These are phyloP conservation scores for Poeciliopsis gracilis DNA, from an alignment of 2,797 vertebrate species.

Conservation along the genomic window DNA sequence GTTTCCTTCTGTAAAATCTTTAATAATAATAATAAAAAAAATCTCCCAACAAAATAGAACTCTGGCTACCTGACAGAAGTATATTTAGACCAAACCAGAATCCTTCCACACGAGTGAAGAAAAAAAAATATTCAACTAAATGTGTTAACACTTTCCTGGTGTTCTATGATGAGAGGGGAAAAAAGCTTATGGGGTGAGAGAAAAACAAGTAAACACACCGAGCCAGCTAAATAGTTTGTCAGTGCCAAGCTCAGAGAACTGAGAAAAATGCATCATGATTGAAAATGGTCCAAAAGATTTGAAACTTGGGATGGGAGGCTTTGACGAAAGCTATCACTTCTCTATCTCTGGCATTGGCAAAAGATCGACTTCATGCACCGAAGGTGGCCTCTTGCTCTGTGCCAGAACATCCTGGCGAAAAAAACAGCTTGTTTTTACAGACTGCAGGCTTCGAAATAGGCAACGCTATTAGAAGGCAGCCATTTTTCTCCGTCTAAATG, in stretches of 20 bases:
- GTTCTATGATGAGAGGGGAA: slow-evolving; percentile 29
- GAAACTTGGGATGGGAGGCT: slow-evolving; percentile 36
- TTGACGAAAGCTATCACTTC: slow-evolving; percentile 50
- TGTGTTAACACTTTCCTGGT: slow-evolving; percentile 44
- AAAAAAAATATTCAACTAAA: slow-evolving; percentile 26
- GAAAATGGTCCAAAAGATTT: slow-evolving; percentile 50
- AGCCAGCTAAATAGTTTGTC: slow-evolving; percentile 36
- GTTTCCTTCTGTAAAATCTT: slow-evolving; percentile 6
- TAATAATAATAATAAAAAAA: not conserved
- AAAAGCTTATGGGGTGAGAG: slow-evolving; percentile 37
- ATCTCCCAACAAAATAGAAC: not conserved
- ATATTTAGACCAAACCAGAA: slow-evolving; percentile 35
- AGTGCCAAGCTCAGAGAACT: slow-evolving; percentile 36
- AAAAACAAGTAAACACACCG: slow-evolving; percentile 43
- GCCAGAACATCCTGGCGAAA: slow-evolving; percentile 56
- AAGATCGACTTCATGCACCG: slow-evolving; percentile 40
- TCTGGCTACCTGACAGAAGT: slow-evolving; percentile 29
- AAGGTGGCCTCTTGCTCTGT: slow-evolving; percentile 33
- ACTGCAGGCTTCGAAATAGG: slow-evolving; percentile 29
- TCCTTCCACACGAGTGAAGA: slow-evolving; percentile 15
- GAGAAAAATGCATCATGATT: slow-evolving; percentile 35
- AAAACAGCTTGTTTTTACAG: slow-evolving; percentile 39
- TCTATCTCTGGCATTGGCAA: slow-evolving; percentile 43
- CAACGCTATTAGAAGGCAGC: slow-evolving; percentile 10
- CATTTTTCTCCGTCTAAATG: not conserved